Conservation (phyloP, 2,113 vertebrate genomes). For the Notarius lentiginosus region DNA sequence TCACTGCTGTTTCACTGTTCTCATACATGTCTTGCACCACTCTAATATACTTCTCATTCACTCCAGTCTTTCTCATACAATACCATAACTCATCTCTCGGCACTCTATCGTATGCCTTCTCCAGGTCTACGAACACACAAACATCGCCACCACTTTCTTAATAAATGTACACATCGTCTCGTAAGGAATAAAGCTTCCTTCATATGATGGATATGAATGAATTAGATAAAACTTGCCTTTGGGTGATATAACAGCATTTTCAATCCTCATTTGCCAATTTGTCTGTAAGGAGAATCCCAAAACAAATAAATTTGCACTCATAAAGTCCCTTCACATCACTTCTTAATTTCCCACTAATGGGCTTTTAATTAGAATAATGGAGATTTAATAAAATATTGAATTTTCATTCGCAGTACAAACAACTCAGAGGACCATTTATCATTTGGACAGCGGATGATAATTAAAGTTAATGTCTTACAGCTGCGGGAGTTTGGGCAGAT, state of each 20-base stretch:
- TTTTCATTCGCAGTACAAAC: background rate
- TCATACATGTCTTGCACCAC: no score
- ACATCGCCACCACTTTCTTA: background rate
- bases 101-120: no score
- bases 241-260: background rate
- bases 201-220: background rate
- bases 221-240: constrained; percentile 2
- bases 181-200: background rate
- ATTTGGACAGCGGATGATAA: constrained; percentile 11
- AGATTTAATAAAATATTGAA: constrained; percentile 21
- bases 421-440: constrained; percentile 3
- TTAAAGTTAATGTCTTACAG: constrained; percentile 17
- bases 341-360: constrained; percentile 2
- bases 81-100: no score
- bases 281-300: background rate
- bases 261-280: constrained; percentile 1
- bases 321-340: background rate
- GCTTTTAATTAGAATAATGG: constrained; percentile 26
- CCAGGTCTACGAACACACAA: background rate
- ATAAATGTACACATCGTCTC: background rate
- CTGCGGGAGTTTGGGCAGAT: background rate
- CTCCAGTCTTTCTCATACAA: no score
- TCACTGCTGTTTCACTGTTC: no score
- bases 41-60: no score
- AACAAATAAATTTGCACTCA: constrained; percentile 1